A percentile compares a stretch with the other conserved stretches of the same genome.
phyloP scores from a whole-genome alignment of 2,797 vertebrate genomes.

The Mastacembelus armatus region DNA sequence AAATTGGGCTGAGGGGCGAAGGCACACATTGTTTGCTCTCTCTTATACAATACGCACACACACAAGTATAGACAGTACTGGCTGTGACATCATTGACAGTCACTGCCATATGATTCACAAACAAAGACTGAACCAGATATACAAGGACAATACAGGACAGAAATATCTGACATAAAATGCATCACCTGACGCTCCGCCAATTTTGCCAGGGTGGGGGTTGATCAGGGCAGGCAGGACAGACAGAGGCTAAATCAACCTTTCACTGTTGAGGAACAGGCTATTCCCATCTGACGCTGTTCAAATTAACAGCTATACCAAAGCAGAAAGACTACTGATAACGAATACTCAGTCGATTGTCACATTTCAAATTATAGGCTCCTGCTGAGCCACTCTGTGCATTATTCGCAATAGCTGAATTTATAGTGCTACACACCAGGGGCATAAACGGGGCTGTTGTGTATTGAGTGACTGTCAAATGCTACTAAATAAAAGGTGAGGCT shows the following conservation, averaged over 20 bases:
- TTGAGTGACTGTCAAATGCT: background rate
- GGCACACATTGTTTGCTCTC: constrained; percentile 20
- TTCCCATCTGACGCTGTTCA: constrained; percentile 2
- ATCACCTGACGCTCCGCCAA: constrained; percentile 5
- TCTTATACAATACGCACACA: background rate
- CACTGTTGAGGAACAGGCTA: background rate
- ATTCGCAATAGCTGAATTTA: constrained; percentile 19
- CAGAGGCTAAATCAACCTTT: constrained; percentile 13
- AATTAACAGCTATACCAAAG: no score
- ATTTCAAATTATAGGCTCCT: constrained; percentile 10
- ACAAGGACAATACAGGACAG: background rate
- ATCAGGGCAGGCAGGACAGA: constrained; percentile 24
- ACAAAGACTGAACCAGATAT: constrained; percentile 11
- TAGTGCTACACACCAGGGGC: background rate
- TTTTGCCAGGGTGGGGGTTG: constrained; percentile 27
- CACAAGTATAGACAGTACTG: background rate
- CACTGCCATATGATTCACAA: constrained; percentile 13
- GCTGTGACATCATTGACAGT: constrained; percentile 20
- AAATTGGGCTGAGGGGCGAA: constrained; percentile 64
- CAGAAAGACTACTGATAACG: background rate
- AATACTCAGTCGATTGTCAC: constrained; percentile 6
- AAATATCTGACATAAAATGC: constrained; percentile 20
- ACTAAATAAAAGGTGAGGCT: background rate
- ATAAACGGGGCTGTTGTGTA: background rate
- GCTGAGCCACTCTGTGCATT: background rate